Evolutionary conservation across 2,113 vertebrate genomes (phyloP).

Genomic region (Macquaria australasica): DNA sequence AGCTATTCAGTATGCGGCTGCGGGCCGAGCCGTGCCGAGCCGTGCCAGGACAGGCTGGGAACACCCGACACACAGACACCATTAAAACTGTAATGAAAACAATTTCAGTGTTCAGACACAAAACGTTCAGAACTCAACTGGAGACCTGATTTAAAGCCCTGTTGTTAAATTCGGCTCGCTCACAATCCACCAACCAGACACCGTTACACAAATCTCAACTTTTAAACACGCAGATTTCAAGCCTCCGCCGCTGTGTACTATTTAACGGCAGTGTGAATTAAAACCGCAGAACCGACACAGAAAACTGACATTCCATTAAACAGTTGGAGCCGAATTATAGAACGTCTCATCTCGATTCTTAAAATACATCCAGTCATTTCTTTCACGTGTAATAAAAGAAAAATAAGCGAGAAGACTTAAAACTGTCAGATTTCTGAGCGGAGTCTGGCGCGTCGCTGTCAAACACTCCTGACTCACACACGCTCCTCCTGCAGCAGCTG

Average conservation of each 20-base stretch:
- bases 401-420: background rate
- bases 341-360: accelerated
- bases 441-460: constrained; percentile 48
- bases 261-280: background rate
- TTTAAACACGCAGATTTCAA: background rate
- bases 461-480: constrained; percentile 58
- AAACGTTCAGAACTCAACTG: background rate
- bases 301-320: accelerated
- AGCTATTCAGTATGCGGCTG: constrained; percentile 52
- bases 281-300: background rate
- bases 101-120: background rate
- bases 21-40: constrained; percentile 28
- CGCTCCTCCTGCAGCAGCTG: constrained; percentile 47
- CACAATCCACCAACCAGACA: background rate
- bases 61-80: background rate
- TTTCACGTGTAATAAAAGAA: accelerated
- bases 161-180: background rate
- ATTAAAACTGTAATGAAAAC: background rate
- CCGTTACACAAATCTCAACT: background rate
- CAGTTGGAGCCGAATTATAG: background rate
- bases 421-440: background rate
- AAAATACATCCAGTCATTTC: accelerated
- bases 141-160: background rate
- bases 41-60: constrained; percentile 55
- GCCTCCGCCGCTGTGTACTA: background rate